Evolutionary conservation across 2,113 vertebrate genomes (phyloP), one percentile per base, ranked within the genome.

Genomic region (Burhinus bistriatus): DNA sequence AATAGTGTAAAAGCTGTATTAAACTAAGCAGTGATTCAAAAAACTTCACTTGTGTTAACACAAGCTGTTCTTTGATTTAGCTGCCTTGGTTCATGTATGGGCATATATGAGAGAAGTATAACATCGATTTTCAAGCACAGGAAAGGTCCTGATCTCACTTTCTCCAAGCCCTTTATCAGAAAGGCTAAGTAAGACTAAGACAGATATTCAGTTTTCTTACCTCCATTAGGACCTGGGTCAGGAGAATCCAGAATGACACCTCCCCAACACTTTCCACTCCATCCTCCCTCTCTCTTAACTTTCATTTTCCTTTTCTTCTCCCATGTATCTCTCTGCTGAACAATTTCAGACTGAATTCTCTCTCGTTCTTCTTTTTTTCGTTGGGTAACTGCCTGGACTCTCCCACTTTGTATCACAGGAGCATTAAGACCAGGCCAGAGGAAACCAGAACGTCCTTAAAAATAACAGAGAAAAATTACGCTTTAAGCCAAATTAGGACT

Each of bases 371-470:
- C 97, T 51, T 98, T 97, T 38, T 97, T 98, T 32, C 99, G 94
- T 2, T 97, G 98, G 51, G 87, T 47, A 58, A 99, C 94, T 55
- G 45, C 34, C 97, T 98, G 99, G 27, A 98, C 4, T 6, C 8
- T 64, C 27, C 99, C 99, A 27, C 96, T 97, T 94, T 95, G 98
- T 59, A 98, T 4, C 30, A 99, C n/a, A 2, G 99, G 98, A 40
- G 89, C 14, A 75, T 99, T 99, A 47, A 99, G 98, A 25, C 99
- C 99, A 25, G 99, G 99, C 99, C 99, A 99, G 58, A 99, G 98
- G 90, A 98, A 99, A 51, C 99, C 99, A 30, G 91, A 98, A 15
- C 89, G 98, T 64, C 99, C 99, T 99, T 91, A 40, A 96, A 75
- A 68, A 78, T 25, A 59, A 93, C 54, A 92, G 29, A 58, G 69